A percentile compares a stretch with the other conserved stretches of the same genome.
These are phyloP conservation scores for Saccostrea cuccullata DNA, from an alignment of 1,140 invertebrate species.

Conservation along the genomic window DNA sequence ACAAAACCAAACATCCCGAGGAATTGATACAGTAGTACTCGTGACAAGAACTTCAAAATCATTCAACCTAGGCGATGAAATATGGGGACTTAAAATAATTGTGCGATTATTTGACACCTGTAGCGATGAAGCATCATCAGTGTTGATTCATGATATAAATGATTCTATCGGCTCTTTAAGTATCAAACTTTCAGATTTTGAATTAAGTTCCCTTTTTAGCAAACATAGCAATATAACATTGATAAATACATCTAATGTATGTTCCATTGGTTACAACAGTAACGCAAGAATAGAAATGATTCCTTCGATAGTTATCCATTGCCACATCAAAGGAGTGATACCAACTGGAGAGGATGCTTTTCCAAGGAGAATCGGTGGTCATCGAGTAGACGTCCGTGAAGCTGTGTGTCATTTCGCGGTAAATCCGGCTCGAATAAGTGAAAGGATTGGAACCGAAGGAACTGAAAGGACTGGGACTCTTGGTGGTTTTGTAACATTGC, in stretches of 20 bases:
- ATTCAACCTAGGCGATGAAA: no score
- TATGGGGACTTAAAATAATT: no score
- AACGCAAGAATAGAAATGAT: neutral
- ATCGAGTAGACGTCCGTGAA: neutral
- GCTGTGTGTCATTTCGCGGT: neutral
- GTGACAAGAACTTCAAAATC: no score
- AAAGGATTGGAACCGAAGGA: neutral
- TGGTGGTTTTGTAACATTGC: neutral
- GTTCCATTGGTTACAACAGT: neutral
- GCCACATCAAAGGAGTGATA: neutral
- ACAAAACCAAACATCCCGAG: no score
- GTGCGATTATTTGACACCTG: no score
- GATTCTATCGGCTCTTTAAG: no score
- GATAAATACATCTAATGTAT: neutral
- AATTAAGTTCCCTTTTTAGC: no score
- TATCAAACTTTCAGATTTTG: no score
- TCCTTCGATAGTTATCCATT: no score
- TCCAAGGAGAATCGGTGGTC: neutral
- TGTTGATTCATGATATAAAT: no score
- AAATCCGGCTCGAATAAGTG: neutral
- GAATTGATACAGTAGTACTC: no score
- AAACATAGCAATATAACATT: neutral
- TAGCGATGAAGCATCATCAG: no score
- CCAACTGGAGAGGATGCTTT: neutral
- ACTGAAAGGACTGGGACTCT: neutral